Evolutionary conservation across 2,113 vertebrate species (phyloP), one percentile per base, ranked within the genome.

Genomic region (Setophaga kirtlandii): DNA sequence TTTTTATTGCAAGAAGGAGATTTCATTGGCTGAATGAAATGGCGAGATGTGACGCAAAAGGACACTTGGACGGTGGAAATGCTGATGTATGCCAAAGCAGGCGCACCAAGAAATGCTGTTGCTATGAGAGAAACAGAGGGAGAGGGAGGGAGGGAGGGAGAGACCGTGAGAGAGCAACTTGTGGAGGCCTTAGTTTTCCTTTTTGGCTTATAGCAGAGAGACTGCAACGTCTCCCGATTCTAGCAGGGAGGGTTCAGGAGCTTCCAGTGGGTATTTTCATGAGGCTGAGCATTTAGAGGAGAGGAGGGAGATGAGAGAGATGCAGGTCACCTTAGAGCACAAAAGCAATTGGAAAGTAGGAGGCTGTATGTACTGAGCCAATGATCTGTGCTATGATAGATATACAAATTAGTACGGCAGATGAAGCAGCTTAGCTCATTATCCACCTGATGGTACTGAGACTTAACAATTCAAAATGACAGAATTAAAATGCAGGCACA

Each of bases 1-100:
- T 98, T 97, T 98, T 98, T 98, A 98, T 97, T 97, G 80, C 89
- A 92, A 96, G 81, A 81, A 89, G 90, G 76, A 97, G 94, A 91
- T 98, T 97, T 97, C 98, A 98, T 99, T 99, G 99, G 99, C 98
- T 97, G 97, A 98, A 96, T 98, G 96, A 96, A 96, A 98, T 99
- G 99, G 99, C 98, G 98, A 99, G 99, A 99, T 99, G 98, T 99
- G 99, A 99, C 99, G 98, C 98, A 97, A 97, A 97, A 98, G 98
- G 98, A 98, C 97, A 98, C 92, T 98, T 98, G 98, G 98, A 98
- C 96, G 97, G 96, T 98, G 97, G 98, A 98, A 98, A 97, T 94
- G 97, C 95, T 96, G 97, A 97, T 97, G 98, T 95, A 73, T 97
- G 97, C 97, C 98, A 97, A 95, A 95, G 96, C 96, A 95, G 95